Evolutionary conservation across 2,888 invertebrate genomes (phyloP).

Genomic region (Diabrotica balteata): DNA sequence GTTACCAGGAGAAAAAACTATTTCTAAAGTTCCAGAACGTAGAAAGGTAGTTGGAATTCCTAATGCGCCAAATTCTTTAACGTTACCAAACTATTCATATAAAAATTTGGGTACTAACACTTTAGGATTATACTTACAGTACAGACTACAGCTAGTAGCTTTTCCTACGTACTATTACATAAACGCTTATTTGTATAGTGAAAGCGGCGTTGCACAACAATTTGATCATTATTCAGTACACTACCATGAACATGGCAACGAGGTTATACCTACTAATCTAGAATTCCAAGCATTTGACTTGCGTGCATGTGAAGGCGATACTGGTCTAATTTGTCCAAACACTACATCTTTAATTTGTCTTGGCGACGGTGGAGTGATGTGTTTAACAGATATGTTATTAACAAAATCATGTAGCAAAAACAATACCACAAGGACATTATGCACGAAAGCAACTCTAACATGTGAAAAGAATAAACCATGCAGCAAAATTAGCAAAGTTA

Average conservation of each 20-base stretch:
- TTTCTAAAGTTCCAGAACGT: not conserved
- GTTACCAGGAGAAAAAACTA: conserved; percentile 19
- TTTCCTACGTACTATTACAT: conserved; percentile 24
- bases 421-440: conserved; percentile 1
- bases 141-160: not conserved
- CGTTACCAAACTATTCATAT: conserved; percentile 18
- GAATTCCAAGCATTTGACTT: conserved; percentile 20
- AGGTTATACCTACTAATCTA: conserved; percentile 20
- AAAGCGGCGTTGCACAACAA: conserved; percentile 16
- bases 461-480: conserved; percentile 10
- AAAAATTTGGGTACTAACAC: conserved; percentile 12
- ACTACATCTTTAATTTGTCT: conserved; percentile 21
- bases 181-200: conserved; percentile 13
- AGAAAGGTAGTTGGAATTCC: conserved; percentile 14
- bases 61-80: not conserved
- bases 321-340: conserved; percentile 20
- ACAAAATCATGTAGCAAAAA: conserved; percentile 16
- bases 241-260: conserved; percentile 20
- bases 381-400: conserved; percentile 21
- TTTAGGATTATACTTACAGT: conserved; percentile 14
- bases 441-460: conserved; percentile 13
- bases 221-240: conserved; percentile 28
- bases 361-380: conserved; percentile 27
- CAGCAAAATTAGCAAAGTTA: conserved; percentile 2
- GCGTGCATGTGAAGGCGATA: conserved; percentile 23